Evolutionary conservation across 1,140 invertebrate species (phyloP).

Genomic region (Helicoverpa armigera): DNA sequence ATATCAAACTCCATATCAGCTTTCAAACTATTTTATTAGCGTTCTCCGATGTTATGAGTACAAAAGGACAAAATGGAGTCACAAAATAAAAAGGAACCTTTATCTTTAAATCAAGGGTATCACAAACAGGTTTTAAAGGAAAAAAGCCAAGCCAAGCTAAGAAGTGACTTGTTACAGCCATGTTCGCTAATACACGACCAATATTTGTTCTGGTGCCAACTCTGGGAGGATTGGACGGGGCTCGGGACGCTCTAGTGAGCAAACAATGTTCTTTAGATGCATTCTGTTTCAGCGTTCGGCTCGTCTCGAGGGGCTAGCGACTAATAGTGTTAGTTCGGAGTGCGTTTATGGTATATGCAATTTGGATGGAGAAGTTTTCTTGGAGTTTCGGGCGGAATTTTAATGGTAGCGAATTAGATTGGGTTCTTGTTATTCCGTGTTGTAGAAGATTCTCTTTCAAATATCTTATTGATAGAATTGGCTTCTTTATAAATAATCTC

Average conservation of each 20-base stretch:
- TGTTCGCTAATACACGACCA: slow-evolving; percentile 75
- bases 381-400: slow-evolving; percentile 19
- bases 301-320: slow-evolving; percentile 36
- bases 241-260: slow-evolving; percentile 64
- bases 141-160: slow-evolving; percentile 59
- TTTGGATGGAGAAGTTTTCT: slow-evolving; percentile 31
- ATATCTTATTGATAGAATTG: background rate
- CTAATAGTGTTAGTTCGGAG: slow-evolving; percentile 57
- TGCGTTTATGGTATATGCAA: slow-evolving; percentile 41
- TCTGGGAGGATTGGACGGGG: slow-evolving; percentile 62
- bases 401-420: background rate
- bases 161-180: slow-evolving; percentile 72
- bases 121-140: slow-evolving; percentile 42
- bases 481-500: background rate
- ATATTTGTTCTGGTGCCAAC: slow-evolving; percentile 73
- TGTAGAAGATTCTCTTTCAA: background rate
- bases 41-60: background rate
- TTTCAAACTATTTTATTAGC: background rate
- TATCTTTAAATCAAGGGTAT: slow-evolving; percentile 43
- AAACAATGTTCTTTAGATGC: slow-evolving; percentile 69
- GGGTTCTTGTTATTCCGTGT: background rate
- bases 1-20: background rate
- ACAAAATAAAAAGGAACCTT: slow-evolving; percentile 9
- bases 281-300: slow-evolving; percentile 48
- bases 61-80: background rate